Evolutionary conservation across 2,113 vertebrate genomes (phyloP), one percentile per base, ranked within the genome.

Genomic region (Lontra canadensis): DNA sequence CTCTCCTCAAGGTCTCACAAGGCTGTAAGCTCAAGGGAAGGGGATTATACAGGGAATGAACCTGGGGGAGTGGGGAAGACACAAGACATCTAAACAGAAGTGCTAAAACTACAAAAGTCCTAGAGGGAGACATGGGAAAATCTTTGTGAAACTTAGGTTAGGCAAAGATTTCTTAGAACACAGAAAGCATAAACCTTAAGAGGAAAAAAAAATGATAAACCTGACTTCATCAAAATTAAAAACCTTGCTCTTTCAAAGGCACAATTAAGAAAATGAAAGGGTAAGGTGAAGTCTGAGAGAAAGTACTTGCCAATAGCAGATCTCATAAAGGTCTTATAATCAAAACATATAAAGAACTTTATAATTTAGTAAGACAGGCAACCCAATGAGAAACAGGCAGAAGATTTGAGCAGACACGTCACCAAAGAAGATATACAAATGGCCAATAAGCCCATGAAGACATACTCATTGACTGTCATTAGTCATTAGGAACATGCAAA

Each of bases 261-360:
- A 92, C 49, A 78, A 47, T 81, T 85, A 91, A 91, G 87, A 95
- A 94, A 84, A 81, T 63, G 65, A 92, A 96, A 94, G 65, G 13
- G 21, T 44, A 96, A 96, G n/a, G 7, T 74, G 73, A 12, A 86
- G 39, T 65, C 42, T 29, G 67, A 61, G 89, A 65, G 73, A 94
- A 92, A 67, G 52, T 44, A 34, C 34, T 73, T 90, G 73, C 39
- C 81, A 86, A 93, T 93, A 49, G 76, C 34, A 52, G 80, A 93
- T 65, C 44, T 80, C 81, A 81, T 44, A 80, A 57, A 92, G 52
- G 39, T 23, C 61, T 61, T 85, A 34, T 52, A 76, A 59, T 39
- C 73, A 89, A 79, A 74, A 80, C 11, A 69, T 26, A 59, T 42
- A 79, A 93, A 39, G 52, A 87, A 82, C 23, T 61, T 79, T 34